phyloP scores from a whole-genome alignment of 2,888 invertebrate species.

The Charanyca ferruginea region DNA sequence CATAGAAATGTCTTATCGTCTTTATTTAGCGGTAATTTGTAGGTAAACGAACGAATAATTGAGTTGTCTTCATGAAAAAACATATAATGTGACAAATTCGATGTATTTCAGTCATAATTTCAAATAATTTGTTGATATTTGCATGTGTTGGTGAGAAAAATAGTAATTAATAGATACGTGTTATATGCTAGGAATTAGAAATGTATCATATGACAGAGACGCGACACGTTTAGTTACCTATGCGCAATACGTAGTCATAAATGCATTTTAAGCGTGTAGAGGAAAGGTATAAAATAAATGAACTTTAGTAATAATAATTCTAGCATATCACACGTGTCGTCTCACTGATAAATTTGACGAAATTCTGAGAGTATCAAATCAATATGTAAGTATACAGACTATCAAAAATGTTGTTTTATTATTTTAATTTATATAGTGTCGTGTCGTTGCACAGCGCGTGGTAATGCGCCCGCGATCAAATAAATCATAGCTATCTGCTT shows the following conservation, averaged over 20 bases:
- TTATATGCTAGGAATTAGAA: slow-evolving; percentile 35
- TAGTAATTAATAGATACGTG: slow-evolving; percentile 24
- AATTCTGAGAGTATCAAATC: slow-evolving; percentile 30
- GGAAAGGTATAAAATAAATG: neutral
- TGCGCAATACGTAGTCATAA: slow-evolving; percentile 45
- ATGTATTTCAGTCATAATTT: slow-evolving; percentile 21
- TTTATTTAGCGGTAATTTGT: slow-evolving; percentile 39
- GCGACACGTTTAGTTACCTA: slow-evolving; percentile 45
- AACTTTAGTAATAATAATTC: slow-evolving; percentile 8
- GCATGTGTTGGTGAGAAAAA: slow-evolving; percentile 26
- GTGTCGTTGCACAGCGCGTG: neutral
- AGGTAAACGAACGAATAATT: slow-evolving; percentile 12
- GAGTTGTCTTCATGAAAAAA: slow-evolving; percentile 20
- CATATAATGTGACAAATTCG: slow-evolving; percentile 36
- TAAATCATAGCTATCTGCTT: slow-evolving; percentile 79
- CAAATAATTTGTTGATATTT: slow-evolving; percentile 42
- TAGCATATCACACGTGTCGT: slow-evolving; percentile 40
- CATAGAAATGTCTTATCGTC: slow-evolving; percentile 14
- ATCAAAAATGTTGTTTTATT: slow-evolving; percentile 51
- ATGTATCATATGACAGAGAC: neutral
- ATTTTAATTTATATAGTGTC: slow-evolving; percentile 45
- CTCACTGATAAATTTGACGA: slow-evolving; percentile 21
- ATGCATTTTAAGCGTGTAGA: slow-evolving; percentile 30
- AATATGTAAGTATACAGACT: slow-evolving; percentile 17
- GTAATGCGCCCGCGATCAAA: slow-evolving; percentile 48